A percentile compares a stretch with the other conserved stretches of the same genome.
Evolutionary conservation across 2,888 invertebrate species (phyloP).

Genomic region (Charanyca ferruginea): DNA sequence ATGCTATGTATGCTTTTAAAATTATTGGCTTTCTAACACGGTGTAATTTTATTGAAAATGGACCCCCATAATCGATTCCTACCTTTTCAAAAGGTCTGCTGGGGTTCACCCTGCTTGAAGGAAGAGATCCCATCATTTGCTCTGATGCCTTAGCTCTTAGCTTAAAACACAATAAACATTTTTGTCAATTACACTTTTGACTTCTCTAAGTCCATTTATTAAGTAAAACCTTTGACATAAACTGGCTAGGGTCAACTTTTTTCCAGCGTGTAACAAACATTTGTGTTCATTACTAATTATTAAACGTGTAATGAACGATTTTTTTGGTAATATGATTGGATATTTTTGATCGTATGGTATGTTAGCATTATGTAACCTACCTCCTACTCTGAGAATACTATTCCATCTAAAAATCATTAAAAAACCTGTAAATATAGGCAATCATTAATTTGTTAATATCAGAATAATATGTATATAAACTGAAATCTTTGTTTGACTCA

Average conservation of each 20-base stretch:
- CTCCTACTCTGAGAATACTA: too few relatives aligned
- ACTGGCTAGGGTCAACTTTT: slow-evolving; percentile 7
- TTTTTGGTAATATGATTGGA: slow-evolving; percentile 11
- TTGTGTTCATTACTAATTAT: slow-evolving; percentile 10
- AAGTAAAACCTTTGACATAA: slow-evolving; percentile 9
- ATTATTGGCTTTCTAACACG: background rate
- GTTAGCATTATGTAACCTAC: too few relatives aligned
- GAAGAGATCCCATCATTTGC: slow-evolving; percentile 7
- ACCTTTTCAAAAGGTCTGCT: slow-evolving; percentile 17
- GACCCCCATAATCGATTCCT: slow-evolving; percentile 11
- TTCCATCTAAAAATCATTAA: too few relatives aligned
- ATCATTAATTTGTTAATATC: too few relatives aligned
- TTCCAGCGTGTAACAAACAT: slow-evolving; percentile 3
- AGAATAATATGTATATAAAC: too few relatives aligned
- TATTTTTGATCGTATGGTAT: too few relatives aligned
- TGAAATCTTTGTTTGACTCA: too few relatives aligned
- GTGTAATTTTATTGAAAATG: slow-evolving; percentile 11
- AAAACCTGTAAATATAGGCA: too few relatives aligned
- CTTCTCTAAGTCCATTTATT: slow-evolving; percentile 6
- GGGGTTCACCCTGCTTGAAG: slow-evolving; percentile 5
- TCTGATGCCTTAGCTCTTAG: background rate
- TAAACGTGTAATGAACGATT: slow-evolving; percentile 9
- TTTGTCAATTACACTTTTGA: slow-evolving; percentile 1
- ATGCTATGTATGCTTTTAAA: background rate
- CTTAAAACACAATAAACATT: background rate